phyloP scores from a whole-genome alignment of 2,797 vertebrate species.

The Melanotaenia nigrans region DNA sequence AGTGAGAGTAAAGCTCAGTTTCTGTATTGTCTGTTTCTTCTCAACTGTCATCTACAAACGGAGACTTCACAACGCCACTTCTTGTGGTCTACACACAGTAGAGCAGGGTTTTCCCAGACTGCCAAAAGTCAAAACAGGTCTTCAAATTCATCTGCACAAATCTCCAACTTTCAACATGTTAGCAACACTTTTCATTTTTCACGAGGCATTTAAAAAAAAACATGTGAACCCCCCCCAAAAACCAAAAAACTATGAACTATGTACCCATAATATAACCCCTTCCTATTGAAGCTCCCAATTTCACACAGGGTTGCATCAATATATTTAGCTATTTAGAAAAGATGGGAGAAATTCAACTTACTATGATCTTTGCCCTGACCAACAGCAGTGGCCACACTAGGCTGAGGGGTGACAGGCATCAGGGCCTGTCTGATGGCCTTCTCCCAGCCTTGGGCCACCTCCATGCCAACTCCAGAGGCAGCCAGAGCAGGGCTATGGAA shows the following conservation, averaged over 20 bases:
- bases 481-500: constrained; percentile 91
- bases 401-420: constrained; percentile 97
- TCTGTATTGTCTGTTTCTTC: constrained; percentile 9
- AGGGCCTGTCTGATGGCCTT: constrained; percentile 97
- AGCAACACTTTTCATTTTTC: constrained; percentile 5
- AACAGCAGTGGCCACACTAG: constrained; percentile 88
- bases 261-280: background rate
- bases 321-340: background rate
- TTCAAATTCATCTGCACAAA: background rate
- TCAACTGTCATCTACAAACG: constrained; percentile 12
- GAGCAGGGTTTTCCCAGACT: constrained; percentile 14
- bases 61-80: constrained; percentile 25
- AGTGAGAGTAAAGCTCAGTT: constrained; percentile 1
- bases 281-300: background rate
- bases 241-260: background rate
- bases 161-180: background rate
- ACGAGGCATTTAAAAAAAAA: too few species aligned
- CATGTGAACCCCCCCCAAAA: too few species aligned
- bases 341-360: constrained; percentile 78
- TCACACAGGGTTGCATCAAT: background rate
- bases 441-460: constrained; percentile 97
- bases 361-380: constrained; percentile 96
- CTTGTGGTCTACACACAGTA: constrained; percentile 7
- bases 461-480: constrained; percentile 92
- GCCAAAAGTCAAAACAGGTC: background rate